phyloP scores from a whole-genome alignment of 2,888 invertebrate genomes.

The Trichopoda pennipes region DNA sequence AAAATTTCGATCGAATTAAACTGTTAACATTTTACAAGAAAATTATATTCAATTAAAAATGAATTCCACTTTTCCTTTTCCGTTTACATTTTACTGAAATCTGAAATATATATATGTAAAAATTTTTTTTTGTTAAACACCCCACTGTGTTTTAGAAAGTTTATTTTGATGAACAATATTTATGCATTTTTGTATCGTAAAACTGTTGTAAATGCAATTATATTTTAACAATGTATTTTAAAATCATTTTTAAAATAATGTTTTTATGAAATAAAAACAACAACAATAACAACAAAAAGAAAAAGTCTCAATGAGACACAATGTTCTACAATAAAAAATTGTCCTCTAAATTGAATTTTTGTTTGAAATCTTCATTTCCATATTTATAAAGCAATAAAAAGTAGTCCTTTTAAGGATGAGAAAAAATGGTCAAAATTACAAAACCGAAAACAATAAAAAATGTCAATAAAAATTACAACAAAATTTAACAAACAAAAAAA shows the following conservation, averaged over 20 bases:
- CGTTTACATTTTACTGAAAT: too few relatives aligned
- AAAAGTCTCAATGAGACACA: not conserved
- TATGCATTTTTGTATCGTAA: not conserved
- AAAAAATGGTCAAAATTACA: slow-evolving; percentile 15
- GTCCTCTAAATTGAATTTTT: not conserved
- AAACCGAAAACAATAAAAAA: not conserved
- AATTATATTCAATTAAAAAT: too few relatives aligned
- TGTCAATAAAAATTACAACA: slow-evolving; percentile 6
- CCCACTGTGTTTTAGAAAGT: too few relatives aligned
- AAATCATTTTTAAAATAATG: not conserved
- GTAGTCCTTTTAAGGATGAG: slow-evolving; percentile 30
- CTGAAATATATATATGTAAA: too few relatives aligned
- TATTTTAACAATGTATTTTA: not conserved
- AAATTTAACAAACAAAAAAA: slow-evolving; percentile 23
- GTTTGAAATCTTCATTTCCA: not conserved
- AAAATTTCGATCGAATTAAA: too few relatives aligned
- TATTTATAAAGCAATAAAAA: slow-evolving; percentile 39
- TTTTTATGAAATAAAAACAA: too few relatives aligned
- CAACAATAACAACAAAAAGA: too few relatives aligned
- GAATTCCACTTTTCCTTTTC: too few relatives aligned
- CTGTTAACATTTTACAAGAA: too few relatives aligned
- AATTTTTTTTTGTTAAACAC: too few relatives aligned
- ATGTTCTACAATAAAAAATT: not conserved
- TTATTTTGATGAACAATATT: not conserved
- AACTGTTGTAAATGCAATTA: not conserved